A percentile compares a stretch with the other conserved stretches of the same genome.
phyloP scores from a whole-genome alignment of 2,113 vertebrate species.

The Misgurnus mizolepis region DNA sequence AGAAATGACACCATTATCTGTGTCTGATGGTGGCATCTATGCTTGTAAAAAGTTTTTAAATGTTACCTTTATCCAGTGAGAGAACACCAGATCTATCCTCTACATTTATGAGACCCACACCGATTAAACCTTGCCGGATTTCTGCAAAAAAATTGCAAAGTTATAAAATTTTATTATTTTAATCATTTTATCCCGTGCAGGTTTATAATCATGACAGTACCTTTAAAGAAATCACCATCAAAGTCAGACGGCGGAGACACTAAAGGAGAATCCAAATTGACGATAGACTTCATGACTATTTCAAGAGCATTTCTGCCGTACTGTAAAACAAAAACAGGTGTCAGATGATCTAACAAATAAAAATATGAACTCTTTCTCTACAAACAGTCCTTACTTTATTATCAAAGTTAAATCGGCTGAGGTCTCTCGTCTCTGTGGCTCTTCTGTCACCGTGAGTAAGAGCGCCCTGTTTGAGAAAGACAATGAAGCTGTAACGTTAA shows the following conservation, averaged over 20 bases:
- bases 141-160: slow-evolving; percentile 69
- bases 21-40: neutral
- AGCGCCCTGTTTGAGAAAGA: slow-evolving; percentile 79
- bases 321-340: slow-evolving; percentile 67
- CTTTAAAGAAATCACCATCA: slow-evolving; percentile 98
- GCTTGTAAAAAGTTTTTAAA: neutral
- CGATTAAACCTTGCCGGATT: slow-evolving; percentile 91
- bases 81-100: slow-evolving; percentile 91
- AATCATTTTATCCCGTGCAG: too few relatives aligned
- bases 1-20: neutral
- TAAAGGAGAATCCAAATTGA: slow-evolving; percentile 90
- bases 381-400: slow-evolving; percentile 83
- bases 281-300: slow-evolving; percentile 99
- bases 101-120: slow-evolving; percentile 92
- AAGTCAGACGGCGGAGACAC: slow-evolving; percentile 91
- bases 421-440: slow-evolving; percentile 96
- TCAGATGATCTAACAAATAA: neutral
- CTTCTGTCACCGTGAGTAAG: slow-evolving; percentile 95
- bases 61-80: slow-evolving; percentile 91
- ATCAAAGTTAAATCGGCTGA: slow-evolving; percentile 98
- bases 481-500: slow-evolving; percentile 1
- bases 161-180: too few relatives aligned
- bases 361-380: neutral
- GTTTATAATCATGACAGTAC: slow-evolving; percentile 62
- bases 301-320: slow-evolving; percentile 97